Conservation (phyloP, 2,888 invertebrate genomes). For the Noctua comes region DNA sequence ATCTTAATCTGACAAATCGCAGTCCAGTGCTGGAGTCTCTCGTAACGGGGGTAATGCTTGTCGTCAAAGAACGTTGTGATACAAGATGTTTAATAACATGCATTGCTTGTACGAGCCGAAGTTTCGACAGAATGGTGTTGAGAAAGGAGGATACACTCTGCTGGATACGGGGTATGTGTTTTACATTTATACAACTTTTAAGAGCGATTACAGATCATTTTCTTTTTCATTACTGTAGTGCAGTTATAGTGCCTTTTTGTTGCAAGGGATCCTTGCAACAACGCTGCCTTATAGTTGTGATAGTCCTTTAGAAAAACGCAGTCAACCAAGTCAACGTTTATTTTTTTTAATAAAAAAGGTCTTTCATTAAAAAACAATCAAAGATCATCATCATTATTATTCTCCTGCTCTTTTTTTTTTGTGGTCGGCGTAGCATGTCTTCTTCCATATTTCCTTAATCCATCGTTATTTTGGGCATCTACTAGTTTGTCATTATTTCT, state of each 20-base stretch:
- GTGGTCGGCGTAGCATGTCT: neutral
- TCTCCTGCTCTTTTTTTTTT: neutral
- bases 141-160: slow-evolving; percentile 50
- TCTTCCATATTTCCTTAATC: neutral
- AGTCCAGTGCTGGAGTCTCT: neutral
- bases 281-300: neutral
- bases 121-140: slow-evolving; percentile 40
- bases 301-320: neutral
- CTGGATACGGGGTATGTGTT: slow-evolving; percentile 60
- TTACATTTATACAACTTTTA: slow-evolving; percentile 17
- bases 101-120: slow-evolving; percentile 71
- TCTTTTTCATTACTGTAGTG: neutral
- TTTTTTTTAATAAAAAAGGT: too few relatives aligned
- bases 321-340: too few relatives aligned
- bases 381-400: neutral
- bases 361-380: too few relatives aligned
- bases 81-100: slow-evolving; percentile 74
- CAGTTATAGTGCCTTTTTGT: neutral
- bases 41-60: neutral
- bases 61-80: neutral
- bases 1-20: slow-evolving; percentile 14
- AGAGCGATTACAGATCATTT: neutral
- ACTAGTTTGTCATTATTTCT: neutral
- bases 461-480: neutral
- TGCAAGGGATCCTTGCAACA: too few relatives aligned